Evolutionary conservation across 2,888 invertebrate species (phyloP), one percentile per base, ranked within the genome.

Genomic region (Drosophila ustulata): DNA sequence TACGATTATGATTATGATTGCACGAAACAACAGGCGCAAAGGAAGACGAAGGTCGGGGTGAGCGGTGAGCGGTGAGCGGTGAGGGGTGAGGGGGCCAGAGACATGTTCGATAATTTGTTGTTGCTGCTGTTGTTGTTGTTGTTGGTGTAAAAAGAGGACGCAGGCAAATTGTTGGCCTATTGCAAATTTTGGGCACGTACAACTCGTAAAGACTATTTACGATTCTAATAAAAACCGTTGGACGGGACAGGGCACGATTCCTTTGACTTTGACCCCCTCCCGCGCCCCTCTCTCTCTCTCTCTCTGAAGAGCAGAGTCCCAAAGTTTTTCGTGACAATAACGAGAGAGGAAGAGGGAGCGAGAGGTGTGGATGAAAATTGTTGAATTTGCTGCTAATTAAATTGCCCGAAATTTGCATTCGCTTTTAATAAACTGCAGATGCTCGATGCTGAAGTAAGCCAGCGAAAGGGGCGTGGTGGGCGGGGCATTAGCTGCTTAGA

Each of bases 321-420:
- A 39, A 61, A 61, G n/a, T 13, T 65, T 47, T 49, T 65, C 85
- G 65, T 85, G 85, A 78, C 69, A 80, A 71, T 82, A 80, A 82
- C 83, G 80, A 80, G 39, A 51, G 66, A 63, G 61, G 7, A 58
- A 51, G 65, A 13, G 26, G 8, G 11, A 50, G 46, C 32, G 53
- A 26, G 9, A 49, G 43, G 45, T 72, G 50, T 50, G 65, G 23
- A 63, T 69, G 75, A 76, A 84, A 84, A 84, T 82, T 80, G 84
- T 87, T 85, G 77, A 85, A 88, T 85, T 85, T 85, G 82, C 80
- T 88, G 85, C 86, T 85, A 85, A 85, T 85, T 85, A 85, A 85
- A 85, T 85, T 88, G 82, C 59, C 63, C 53, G 55, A 80, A 87
- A 84, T 84, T 84, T 84, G 78, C 87, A 84, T 84, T 81, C 72